These are phyloP conservation scores for Tichodroma muraria DNA, from an alignment of 2,113 vertebrate genomes.

Conservation along the genomic window DNA sequence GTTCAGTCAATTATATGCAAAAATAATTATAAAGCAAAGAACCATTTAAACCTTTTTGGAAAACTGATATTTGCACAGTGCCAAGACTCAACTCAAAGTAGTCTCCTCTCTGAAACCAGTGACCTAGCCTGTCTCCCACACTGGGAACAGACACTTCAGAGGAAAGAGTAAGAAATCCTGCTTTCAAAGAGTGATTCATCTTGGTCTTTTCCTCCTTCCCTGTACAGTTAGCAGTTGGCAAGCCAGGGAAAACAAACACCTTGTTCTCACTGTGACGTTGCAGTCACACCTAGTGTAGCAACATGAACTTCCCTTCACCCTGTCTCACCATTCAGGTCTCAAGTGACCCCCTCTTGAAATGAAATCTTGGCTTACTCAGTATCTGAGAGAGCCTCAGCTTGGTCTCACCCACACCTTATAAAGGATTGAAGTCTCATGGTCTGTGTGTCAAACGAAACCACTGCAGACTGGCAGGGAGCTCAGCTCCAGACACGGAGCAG, in stretches of 20 bases:
- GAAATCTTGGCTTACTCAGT: not conserved
- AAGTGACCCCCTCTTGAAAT: not conserved
- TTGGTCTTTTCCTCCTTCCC: not conserved
- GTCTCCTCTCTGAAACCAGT: not conserved
- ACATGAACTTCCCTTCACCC: conserved; percentile 7
- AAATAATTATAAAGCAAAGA: conserved; percentile 11
- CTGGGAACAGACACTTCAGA: not conserved
- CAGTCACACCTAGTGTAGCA: not conserved
- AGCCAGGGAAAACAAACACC: not conserved
- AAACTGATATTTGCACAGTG: not conserved
- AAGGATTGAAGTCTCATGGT: not conserved
- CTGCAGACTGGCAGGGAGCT: not conserved
- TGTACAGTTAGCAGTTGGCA: not conserved
- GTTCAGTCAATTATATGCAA: conserved; percentile 45
- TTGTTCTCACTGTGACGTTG: not conserved
- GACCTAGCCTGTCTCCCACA: not conserved
- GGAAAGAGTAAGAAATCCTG: not conserved
- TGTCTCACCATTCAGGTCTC: not conserved
- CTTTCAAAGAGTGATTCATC: not conserved
- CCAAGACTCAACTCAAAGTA: not conserved
- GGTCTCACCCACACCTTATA: not conserved
- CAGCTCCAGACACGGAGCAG: not conserved
- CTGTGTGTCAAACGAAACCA: not conserved
- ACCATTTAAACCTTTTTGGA: not conserved
- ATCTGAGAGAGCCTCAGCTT: not conserved